Evolutionary conservation across 1,140 invertebrate species (phyloP), one percentile per base, ranked within the genome.

Genomic region (Radopholus similis): DNA sequence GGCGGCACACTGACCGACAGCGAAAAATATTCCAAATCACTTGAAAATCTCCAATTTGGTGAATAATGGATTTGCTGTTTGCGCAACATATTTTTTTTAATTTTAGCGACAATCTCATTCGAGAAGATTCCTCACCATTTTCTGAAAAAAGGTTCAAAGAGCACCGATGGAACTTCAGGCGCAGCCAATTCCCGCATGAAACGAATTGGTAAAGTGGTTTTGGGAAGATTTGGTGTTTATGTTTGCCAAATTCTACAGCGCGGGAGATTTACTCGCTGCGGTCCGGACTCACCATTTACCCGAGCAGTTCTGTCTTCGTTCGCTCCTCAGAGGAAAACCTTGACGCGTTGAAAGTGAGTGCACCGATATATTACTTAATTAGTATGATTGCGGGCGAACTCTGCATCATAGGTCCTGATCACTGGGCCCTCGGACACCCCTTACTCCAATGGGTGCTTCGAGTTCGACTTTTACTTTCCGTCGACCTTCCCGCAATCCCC

Each of bases 211-310:
- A n/a, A n/a, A n/a, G n/a, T n/a, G n/a, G n/a, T n/a, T n/a, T n/a
- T n/a, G n/a, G n/a, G n/a, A n/a, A n/a, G n/a, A n/a, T n/a, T n/a
- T n/a, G n/a, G n/a, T n/a, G n/a, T n/a, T n/a, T n/a, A n/a, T n/a
- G n/a, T n/a, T n/a, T n/a, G n/a, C n/a, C 92, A n/a, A n/a, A n/a
- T n/a, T n/a, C n/a, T n/a, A n/a, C n/a, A n/a, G n/a, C 93, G 30
- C 93, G 95, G 84, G 93, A 96, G 85, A 89, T 91, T 64, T 91
- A 93, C 26, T 95, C 92, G 9, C 86, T 96, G 4, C 91, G 91
- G 49, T 93, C 91, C 55, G 91, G 90, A 63, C 85, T 96, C 69
- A 93, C 93, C 60, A 87, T 96, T 21, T 93, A 91, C 15, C 92
- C 90, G 76, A 93, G 91, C 82, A 93, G 91, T 80, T 91, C 90